Base-by-base conservation (phyloP, 1,140 invertebrate genomes). In the Drosophila parabipectinata region DNA sequence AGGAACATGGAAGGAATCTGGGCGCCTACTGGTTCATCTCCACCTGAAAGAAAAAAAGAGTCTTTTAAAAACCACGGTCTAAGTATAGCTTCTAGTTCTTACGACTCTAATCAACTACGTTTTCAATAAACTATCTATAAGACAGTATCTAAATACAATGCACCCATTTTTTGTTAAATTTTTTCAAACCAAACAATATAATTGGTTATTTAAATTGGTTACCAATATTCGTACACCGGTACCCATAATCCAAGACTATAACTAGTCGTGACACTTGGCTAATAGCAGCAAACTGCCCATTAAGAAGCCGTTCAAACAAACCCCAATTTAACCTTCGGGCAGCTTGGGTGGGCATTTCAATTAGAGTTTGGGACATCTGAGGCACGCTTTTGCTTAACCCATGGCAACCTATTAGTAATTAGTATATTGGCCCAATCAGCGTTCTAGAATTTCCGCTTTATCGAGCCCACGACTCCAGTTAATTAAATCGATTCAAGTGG, bases 1-100 rank as follows among this genome's bases (percentile, higher is more conserved):
- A 96, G 94, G 92, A 96, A 97, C 94, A 97, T 97, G 4, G 96
- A 97, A 1, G 96, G 96, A 71, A 97, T 96, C 89, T 97, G 96
- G 0, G 96, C 95, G 0, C 96, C 96, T 0, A 96, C 97, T 0
- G 96, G 96, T 85, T 97, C 96, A 81, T 97, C 95, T 44, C 95
- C 93, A 53, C 95, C 94, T 95, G 71, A 37, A 24, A 50, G 34
- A 18, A 53, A 3, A 3, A 44, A 18, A 5, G n/a, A 41, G 3
- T 41, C 2, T 15, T 12, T 37, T 0, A n/a, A n/a, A 28, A 28
- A 6, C 26, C 0, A 28, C 5, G 5, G 5, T 28, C 26, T 5
- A 28, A 28, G 5, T 28, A 28, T 28, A 28, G 26, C 5, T 28
- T 6, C 5, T 7, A 28, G 5, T 28, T 28, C 26, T 28, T 7